A percentile compares a stretch with the other conserved stretches of the same genome.
phyloP scores from a whole-genome alignment of 2,113 vertebrate species.

The Pithys albifrons region DNA sequence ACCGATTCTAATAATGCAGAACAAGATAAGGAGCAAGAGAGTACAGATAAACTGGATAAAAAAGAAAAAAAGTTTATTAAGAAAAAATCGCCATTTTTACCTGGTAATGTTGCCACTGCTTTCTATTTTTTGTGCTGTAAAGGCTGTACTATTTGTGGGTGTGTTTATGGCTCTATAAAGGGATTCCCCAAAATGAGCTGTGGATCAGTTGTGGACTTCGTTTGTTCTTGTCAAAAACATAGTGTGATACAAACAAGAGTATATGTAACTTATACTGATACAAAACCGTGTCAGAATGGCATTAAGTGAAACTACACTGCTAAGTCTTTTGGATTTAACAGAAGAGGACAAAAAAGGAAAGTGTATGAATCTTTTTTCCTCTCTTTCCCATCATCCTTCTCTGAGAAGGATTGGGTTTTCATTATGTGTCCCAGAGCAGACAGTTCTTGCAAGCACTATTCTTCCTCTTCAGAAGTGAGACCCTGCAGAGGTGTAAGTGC shows the following conservation, averaged over 20 bases:
- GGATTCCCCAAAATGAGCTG: not conserved
- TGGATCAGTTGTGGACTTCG: not conserved
- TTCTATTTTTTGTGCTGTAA: not conserved
- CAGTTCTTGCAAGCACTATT: not conserved
- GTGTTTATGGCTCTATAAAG: not conserved
- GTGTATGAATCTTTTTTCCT: not conserved
- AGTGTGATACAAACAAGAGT: not conserved
- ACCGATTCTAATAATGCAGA: conserved; percentile 64
- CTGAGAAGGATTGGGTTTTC: not conserved
- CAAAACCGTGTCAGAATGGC: not conserved
- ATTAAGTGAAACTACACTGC: not conserved
- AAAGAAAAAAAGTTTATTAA: conserved; percentile 91
- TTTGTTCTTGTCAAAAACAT: not conserved
- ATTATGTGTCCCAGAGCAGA: not conserved
- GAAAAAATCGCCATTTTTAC: conserved; percentile 91
- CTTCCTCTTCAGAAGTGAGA: not conserved
- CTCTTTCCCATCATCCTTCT: not conserved
- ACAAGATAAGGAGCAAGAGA: conserved; percentile 75
- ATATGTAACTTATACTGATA: not conserved
- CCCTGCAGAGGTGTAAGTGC: not conserved
- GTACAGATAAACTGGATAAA: conserved; percentile 79
- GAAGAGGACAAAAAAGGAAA: not conserved
- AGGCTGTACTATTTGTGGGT: not conserved
- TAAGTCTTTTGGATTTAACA: not conserved
- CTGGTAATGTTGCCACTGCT: conserved; percentile 77